Percentiles rank a stretch among this genome's conserved stretches.
phyloP scores from a whole-genome alignment of 2,797 vertebrate genomes.

The Podargus strigoides region DNA sequence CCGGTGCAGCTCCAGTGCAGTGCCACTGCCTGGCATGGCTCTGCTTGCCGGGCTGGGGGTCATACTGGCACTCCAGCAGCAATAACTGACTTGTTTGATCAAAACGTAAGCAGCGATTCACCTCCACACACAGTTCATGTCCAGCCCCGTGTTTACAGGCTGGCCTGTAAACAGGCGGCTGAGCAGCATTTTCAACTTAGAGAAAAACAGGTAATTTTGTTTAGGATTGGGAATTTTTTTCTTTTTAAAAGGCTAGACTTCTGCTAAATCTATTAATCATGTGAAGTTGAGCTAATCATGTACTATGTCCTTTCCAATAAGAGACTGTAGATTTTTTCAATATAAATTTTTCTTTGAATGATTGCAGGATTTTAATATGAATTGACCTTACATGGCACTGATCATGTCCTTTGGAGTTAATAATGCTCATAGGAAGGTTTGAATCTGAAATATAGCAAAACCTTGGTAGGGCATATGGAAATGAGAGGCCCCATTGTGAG shows the following conservation, averaged over 20 bases:
- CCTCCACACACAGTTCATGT: background rate
- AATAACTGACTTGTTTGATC: background rate
- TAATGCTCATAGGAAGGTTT: background rate
- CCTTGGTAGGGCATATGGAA: background rate
- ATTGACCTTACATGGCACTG: background rate
- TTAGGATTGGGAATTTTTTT: background rate
- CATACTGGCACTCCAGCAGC: background rate
- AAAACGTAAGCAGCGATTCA: background rate
- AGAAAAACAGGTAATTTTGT: background rate
- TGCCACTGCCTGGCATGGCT: background rate
- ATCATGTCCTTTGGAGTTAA: background rate
- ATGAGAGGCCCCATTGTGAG: slow-evolving; percentile 37
- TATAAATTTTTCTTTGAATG: background rate
- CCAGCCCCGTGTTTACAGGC: background rate
- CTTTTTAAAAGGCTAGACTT: background rate
- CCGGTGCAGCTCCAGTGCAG: rapidly evolving
- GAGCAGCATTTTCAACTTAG: background rate
- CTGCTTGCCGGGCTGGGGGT: background rate
- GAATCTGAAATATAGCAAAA: slow-evolving; percentile 21
- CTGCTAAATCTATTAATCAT: background rate
- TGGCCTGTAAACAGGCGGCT: background rate
- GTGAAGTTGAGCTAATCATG: background rate
- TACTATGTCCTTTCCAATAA: background rate
- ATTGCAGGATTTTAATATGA: background rate
- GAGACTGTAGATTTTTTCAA: background rate